phyloP scores from a whole-genome alignment of 2,113 vertebrate genomes.

The Hystrix cristata region DNA sequence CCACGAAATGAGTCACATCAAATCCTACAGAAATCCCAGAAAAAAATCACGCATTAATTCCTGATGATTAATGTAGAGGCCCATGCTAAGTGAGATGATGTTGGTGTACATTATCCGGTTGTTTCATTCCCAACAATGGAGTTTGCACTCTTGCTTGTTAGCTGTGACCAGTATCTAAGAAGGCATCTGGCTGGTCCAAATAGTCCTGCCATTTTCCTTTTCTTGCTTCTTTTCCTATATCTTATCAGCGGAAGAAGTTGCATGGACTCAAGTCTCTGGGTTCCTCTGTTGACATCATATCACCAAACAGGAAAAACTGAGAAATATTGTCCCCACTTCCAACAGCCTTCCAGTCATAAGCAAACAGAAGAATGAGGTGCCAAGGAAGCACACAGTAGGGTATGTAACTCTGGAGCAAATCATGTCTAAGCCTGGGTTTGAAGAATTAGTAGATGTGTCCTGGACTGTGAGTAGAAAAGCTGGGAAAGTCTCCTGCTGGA shows the following conservation, averaged over 20 bases:
- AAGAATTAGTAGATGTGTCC: background rate
- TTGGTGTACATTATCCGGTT: too few species aligned
- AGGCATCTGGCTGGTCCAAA: background rate
- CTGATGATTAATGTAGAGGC: background rate
- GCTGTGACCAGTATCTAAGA: background rate
- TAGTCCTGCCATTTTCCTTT: background rate
- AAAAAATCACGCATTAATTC: background rate
- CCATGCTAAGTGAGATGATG: background rate
- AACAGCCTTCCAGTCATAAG: background rate
- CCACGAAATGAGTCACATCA: background rate
- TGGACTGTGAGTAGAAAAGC: background rate
- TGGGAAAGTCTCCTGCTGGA: background rate
- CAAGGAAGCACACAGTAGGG: fast-evolving
- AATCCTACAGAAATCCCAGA: background rate
- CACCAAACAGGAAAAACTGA: background rate
- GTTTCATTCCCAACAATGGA: background rate
- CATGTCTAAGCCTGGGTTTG: background rate
- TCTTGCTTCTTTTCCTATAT: background rate
- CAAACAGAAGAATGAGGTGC: background rate
- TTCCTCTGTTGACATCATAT: background rate
- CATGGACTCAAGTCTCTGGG: background rate
- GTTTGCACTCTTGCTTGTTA: background rate
- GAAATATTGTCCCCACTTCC: background rate
- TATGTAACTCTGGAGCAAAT: background rate
- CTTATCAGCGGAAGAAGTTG: background rate